These are phyloP conservation scores for Habroteleia sp. DNA, from an alignment of 2,888 invertebrate genomes.

Conservation along the genomic window DNA sequence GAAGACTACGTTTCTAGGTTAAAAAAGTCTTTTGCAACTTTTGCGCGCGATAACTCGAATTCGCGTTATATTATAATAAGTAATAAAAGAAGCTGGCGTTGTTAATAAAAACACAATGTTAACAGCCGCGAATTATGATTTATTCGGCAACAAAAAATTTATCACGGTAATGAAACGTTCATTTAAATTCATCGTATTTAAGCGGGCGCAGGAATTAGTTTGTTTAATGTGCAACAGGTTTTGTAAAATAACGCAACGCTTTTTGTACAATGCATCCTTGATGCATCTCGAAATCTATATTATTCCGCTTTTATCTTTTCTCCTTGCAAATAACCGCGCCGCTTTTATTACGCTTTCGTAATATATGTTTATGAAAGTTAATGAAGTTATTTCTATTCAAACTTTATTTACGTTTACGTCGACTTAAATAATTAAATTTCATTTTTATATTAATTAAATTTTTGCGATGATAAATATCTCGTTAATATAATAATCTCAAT, in stretches of 20 bases:
- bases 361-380: conserved; percentile 33
- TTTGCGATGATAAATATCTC: not conserved
- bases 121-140: conserved; percentile 24
- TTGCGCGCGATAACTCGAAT: conserved; percentile 3
- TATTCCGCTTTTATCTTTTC: conserved; percentile 35
- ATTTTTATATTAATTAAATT: conserved; percentile 9
- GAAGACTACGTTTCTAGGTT: conserved; percentile 8
- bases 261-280: conserved; percentile 20
- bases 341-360: conserved; percentile 24
- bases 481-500: too few species aligned
- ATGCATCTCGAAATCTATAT: conserved; percentile 23
- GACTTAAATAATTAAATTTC: conserved; percentile 33
- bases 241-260: conserved; percentile 20
- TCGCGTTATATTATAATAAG: conserved; percentile 15
- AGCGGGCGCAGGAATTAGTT: conserved; percentile 16
- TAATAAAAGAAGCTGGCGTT: conserved; percentile 2
- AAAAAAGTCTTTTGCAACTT: conserved; percentile 24
- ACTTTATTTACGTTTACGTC: conserved; percentile 9
- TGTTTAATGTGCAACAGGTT: conserved; percentile 33
- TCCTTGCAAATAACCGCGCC: conserved; percentile 13
- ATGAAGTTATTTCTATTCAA: conserved; percentile 35
- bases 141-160: conserved; percentile 23
- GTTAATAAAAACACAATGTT: conserved; percentile 8
- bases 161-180: conserved; percentile 16
- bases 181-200: conserved; percentile 18